These are phyloP conservation scores for Teleiodes luculella DNA, from an alignment of 2,888 invertebrate genomes.

Conservation along the genomic window DNA sequence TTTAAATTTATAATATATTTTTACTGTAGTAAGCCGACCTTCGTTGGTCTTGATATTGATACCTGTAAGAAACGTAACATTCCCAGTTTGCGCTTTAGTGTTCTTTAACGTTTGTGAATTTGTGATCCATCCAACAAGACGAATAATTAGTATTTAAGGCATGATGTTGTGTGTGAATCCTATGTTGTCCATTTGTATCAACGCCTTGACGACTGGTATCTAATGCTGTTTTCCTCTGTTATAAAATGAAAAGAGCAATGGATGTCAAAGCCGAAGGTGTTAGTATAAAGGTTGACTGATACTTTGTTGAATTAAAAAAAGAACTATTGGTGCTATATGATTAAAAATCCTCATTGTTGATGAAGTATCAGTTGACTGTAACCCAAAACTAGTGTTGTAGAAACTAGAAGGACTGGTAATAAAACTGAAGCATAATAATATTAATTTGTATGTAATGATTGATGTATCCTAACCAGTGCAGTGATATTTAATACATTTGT, in stretches of 20 bases:
- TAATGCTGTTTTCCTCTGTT: neutral
- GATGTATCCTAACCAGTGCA: slow-evolving; percentile 60
- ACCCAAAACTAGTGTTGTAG: slow-evolving; percentile 52
- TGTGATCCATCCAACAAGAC: slow-evolving; percentile 68
- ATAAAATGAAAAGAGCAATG: neutral
- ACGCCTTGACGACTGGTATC: neutral
- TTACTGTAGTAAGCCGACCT: slow-evolving; percentile 56
- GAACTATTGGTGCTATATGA: slow-evolving; percentile 35
- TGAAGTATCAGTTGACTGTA: slow-evolving; percentile 47
- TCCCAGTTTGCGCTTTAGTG: slow-evolving; percentile 74
- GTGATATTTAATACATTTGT: slow-evolving; percentile 40
- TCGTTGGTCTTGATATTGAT: slow-evolving; percentile 65
- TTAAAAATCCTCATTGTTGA: slow-evolving; percentile 21
- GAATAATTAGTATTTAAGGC: slow-evolving; percentile 55
- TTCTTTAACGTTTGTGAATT: slow-evolving; percentile 74
- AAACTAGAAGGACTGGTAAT: slow-evolving; percentile 55
- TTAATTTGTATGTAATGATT: slow-evolving; percentile 51
- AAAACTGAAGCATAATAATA: slow-evolving; percentile 63
- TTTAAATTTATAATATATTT: slow-evolving; percentile 58
- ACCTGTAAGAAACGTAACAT: slow-evolving; percentile 76
- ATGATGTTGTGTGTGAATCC: slow-evolving; percentile 60
- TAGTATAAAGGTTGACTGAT: slow-evolving; percentile 46
- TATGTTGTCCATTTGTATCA: neutral
- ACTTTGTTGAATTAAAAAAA: slow-evolving; percentile 41
- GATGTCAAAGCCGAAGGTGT: slow-evolving; percentile 16